phyloP scores from a whole-genome alignment of 2,113 vertebrate species.

The Chaetodon auriga region DNA sequence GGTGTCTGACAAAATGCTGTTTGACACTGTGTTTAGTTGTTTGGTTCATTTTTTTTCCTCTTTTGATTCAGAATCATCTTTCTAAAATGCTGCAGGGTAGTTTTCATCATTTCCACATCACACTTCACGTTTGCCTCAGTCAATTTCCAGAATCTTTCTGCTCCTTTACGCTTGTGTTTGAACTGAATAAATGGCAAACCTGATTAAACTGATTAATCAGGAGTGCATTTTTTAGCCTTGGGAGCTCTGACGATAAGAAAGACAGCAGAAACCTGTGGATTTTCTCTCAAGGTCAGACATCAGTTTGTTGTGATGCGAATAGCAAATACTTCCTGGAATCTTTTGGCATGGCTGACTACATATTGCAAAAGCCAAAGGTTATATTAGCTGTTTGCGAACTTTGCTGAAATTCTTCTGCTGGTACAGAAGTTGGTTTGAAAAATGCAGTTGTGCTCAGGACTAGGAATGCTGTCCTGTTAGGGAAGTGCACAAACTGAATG shows the following conservation, averaged over 20 bases:
- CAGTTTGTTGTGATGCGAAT: constrained; percentile 1
- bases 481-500: constrained; percentile 15
- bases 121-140: constrained; percentile 35
- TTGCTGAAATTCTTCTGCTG: background rate
- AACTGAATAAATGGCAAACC: constrained; percentile 20
- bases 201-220: constrained; percentile 20
- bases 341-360: constrained; percentile 7
- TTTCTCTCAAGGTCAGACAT: constrained; percentile 10
- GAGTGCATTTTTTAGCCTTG: background rate
- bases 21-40: constrained; percentile 6
- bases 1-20: background rate
- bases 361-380: constrained; percentile 17
- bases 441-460: background rate
- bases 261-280: background rate
- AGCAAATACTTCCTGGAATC: background rate
- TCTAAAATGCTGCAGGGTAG: constrained; percentile 29
- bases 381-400: background rate
- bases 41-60: background rate
- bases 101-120: constrained; percentile 34
- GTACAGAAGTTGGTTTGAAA: background rate
- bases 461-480: constrained; percentile 37
- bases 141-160: constrained; percentile 25
- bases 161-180: constrained; percentile 11
- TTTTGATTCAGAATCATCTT: constrained; percentile 34
- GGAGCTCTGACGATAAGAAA: background rate